These are phyloP conservation scores for Nymphalis io DNA, from an alignment of 1,140 invertebrate species.

Conservation along the genomic window DNA sequence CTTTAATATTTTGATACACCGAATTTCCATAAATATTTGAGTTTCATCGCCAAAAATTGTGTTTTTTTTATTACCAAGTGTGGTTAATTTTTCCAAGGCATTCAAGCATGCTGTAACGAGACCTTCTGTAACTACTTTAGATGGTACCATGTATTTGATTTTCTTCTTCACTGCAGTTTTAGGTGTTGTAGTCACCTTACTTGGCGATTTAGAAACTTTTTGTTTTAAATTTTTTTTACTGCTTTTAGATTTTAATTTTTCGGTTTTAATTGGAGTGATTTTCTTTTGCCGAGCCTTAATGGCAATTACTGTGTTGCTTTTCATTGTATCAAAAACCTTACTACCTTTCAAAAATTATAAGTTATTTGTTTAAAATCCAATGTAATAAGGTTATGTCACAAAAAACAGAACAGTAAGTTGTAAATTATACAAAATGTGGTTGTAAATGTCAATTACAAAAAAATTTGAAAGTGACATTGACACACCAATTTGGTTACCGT, in stretches of 20 bases:
- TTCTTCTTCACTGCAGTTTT: slow-evolving; percentile 28
- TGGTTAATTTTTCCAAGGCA: slow-evolving; percentile 58
- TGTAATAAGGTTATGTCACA: neutral
- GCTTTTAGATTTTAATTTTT: slow-evolving; percentile 28
- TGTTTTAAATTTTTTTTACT: slow-evolving; percentile 23
- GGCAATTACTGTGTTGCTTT: slow-evolving; percentile 20
- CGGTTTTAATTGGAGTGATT: slow-evolving; percentile 23
- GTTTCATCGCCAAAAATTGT: slow-evolving; percentile 67
- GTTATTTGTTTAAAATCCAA: neutral
- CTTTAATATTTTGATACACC: slow-evolving; percentile 70
- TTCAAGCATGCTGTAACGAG: slow-evolving; percentile 52
- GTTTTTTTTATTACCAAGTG: slow-evolving; percentile 59
- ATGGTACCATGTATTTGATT: slow-evolving; percentile 61
- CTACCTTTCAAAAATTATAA: neutral
- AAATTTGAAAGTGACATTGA: too few species aligned
- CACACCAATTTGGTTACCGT: too few species aligned
- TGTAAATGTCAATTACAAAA: too few species aligned
- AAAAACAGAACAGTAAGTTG: neutral
- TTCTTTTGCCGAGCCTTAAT: slow-evolving; percentile 25
- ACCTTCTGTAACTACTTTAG: slow-evolving; percentile 53
- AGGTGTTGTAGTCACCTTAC: slow-evolving; percentile 3
- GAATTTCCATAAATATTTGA: slow-evolving; percentile 69
- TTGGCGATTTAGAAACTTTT: neutral
- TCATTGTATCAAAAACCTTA: neutral
- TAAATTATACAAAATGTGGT: too few species aligned